Evolutionary conservation across 2,888 invertebrate genomes (phyloP), one percentile per base, ranked within the genome.

Genomic region (Graphium colonna): DNA sequence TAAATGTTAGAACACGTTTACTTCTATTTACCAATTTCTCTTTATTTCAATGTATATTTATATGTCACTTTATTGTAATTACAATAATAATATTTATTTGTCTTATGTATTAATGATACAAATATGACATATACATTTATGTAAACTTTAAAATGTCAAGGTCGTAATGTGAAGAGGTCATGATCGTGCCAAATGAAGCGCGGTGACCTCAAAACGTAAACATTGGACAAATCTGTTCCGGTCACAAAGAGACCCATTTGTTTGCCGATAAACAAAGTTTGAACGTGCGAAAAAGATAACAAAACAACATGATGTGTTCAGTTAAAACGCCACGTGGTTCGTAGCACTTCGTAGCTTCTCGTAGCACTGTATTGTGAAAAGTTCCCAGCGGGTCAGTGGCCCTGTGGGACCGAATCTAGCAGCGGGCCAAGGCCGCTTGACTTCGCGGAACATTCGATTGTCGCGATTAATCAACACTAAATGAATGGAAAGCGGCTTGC

Each of bases 371-470:
- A 31, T 31, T 31, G 31, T 31, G 9, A 31, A 31, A 31, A 31
- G 8, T 31, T 31, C 31, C 31, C 44, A 44, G 12, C 44, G 5
- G 44, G 15, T 10, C 16, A 28, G 16, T 16, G 12, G 45, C 18
- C 12, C 33, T 33, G 16, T 16, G 17, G 45, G 15, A 33, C 43
- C 31, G 43, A n/a, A 40, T 51, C 26, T 36, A 45, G 12, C 9
- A 12, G 3, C 56, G 47, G 56, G 62, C 62, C 65, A 67, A 67
- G 65, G 65, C 55, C 60, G 51, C 43, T 47, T 31, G 38, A 52
- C 47, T 55, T 38, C 51, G 59, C 54, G 60, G 60, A 59, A 62
- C 62, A 54, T 59, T 63, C 52, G 57, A 62, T 62, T 60, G 53
- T 54, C 45, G 53, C 50, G 56, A 59, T 56, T 60, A 40, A 54